Base-by-base conservation (phyloP, 2,888 invertebrate species). In the Arrhopalites spinosus region DNA sequence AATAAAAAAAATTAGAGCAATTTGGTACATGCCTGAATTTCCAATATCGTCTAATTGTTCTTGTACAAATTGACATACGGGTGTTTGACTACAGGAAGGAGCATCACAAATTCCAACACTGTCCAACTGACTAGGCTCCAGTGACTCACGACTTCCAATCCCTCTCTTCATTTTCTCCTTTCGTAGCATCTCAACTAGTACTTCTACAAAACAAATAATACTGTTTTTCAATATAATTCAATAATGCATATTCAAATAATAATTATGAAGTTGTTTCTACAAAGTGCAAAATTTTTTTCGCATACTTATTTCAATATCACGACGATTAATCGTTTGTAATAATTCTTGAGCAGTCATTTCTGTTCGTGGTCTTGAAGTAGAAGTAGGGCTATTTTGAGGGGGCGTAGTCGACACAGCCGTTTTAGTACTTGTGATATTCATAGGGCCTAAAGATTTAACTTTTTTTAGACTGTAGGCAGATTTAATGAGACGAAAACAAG, bases 401-500 rank as follows among this genome's bases (percentile, higher is more conserved):
- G 25, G n/a, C 2, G 15, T 8, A 20, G 27, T 11, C 2, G 23
- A 15, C 20, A 29, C 25, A 36, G 17, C 23, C 3, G 23, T 20
- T 43, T 15, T 36, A 8, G 29, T 50, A 29, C 13, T 36, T 2
- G 36, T 15, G 20, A 13, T 17, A 59, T 13, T 66, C 23, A 11
- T 27, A 25, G 13, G n/a, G 8, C 67, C 69, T 1, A 27, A 8
- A 1, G 30, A 36, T n/a, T 64, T 64, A 0, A 36, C 30, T 64
- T 64, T 64, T 53, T 53, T 69, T 17, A 29, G 23, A 23, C 59
- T 69, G 67, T 66, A 73, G 13, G 79, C 81, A 43, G 82, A 78
- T 78, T 84, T 85, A 2, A 86, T 79, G 47, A 86, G 74, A 72
- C 83, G 82, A 70, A 87, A 85, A 76, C 86, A 87, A 29, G 83